phyloP scores from a whole-genome alignment of 1,140 invertebrate species.

The Potamilus streckersoni region DNA sequence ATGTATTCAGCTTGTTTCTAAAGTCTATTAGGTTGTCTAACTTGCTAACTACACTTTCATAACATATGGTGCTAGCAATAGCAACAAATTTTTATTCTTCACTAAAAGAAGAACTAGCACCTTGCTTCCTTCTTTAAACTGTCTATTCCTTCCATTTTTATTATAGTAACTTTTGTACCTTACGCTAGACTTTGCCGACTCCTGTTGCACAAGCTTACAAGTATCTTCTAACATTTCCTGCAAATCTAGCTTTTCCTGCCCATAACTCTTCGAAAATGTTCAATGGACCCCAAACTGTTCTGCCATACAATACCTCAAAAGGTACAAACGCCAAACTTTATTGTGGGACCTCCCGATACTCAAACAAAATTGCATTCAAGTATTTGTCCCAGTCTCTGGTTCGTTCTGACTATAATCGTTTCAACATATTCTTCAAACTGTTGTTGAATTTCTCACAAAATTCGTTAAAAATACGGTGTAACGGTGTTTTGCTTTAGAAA shows the following conservation, averaged over 20 bases:
- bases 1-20: constrained; percentile 21
- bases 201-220: constrained; percentile 32
- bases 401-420: constrained; percentile 42
- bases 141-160: constrained; percentile 18
- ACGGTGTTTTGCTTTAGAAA: constrained; percentile 19
- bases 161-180: constrained; percentile 27
- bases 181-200: constrained; percentile 5
- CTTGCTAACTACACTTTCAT: constrained; percentile 2
- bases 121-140: constrained; percentile 20
- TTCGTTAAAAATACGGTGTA: constrained; percentile 31
- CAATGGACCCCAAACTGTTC: constrained; percentile 42
- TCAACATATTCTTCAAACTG: constrained; percentile 38
- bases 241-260: constrained; percentile 30
- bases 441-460: constrained; percentile 24
- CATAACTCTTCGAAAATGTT: constrained; percentile 35
- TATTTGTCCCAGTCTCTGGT: constrained; percentile 56
- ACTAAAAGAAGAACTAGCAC: constrained; percentile 19
- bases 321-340: constrained; percentile 40
- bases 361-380: constrained; percentile 47
- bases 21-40: constrained; percentile 25
- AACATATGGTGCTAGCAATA: constrained; percentile 15
- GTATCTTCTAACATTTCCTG: constrained; percentile 29
- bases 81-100: constrained; percentile 25
- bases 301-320: constrained; percentile 51
- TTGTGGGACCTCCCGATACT: constrained; percentile 42